Conservation (phyloP, 2,797 vertebrate genomes). For the Acestrorhynchus altus region DNA sequence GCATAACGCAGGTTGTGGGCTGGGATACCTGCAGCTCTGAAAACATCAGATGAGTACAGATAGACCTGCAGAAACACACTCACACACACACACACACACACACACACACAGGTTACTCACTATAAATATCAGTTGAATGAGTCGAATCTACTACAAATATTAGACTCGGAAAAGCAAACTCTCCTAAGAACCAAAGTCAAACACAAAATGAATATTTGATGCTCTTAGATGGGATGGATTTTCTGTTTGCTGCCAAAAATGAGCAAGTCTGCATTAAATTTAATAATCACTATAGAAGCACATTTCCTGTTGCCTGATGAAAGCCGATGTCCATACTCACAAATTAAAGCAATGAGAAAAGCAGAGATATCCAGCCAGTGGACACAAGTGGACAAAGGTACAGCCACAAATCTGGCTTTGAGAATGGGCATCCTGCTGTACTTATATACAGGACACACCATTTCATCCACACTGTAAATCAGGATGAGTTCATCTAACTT, state of each 20-base stretch:
- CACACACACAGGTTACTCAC: background rate
- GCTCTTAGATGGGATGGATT: background rate
- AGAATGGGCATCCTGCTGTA: too few species aligned
- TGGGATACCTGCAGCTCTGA: slow-evolving; percentile 78
- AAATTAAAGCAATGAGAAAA: too few species aligned
- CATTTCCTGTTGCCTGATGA: too few species aligned
- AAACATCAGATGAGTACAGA: slow-evolving; percentile 82
- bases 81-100: slow-evolving; percentile 17
- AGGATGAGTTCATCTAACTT: too few species aligned
- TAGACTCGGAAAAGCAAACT: background rate
- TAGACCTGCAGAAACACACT: slow-evolving; percentile 75
- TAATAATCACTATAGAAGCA: background rate
- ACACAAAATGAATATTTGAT: background rate
- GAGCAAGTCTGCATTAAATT: background rate
- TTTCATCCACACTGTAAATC: too few species aligned
- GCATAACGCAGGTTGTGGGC: slow-evolving; percentile 71
- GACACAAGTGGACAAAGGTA: too few species aligned
- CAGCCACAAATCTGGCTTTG: too few species aligned
- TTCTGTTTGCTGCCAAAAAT: background rate
- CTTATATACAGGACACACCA: too few species aligned
- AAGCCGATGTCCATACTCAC: too few species aligned
- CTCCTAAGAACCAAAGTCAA: background rate
- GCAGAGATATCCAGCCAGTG: too few species aligned
- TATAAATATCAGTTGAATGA: background rate
- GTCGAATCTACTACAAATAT: background rate